Evolutionary conservation across 2,113 vertebrate genomes (phyloP).

Genomic region (Heptranchias perlo): DNA sequence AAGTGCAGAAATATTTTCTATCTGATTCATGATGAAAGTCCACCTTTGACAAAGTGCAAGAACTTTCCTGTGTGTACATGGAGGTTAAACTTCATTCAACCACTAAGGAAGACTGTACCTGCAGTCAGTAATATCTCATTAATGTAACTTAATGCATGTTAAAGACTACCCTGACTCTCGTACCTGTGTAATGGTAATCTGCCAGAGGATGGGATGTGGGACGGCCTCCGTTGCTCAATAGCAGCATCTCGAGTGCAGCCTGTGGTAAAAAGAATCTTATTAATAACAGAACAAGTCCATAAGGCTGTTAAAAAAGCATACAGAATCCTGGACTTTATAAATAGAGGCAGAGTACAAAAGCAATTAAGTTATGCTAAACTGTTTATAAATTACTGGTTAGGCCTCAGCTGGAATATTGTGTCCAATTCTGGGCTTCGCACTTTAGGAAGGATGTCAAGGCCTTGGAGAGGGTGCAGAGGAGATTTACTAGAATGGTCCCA

Average conservation of each 20-base stretch:
- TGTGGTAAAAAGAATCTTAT: neutral
- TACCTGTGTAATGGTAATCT: conserved; percentile 41
- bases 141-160: neutral
- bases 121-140: neutral
- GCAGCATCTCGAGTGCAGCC: conserved; percentile 37
- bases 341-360: neutral
- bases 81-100: neutral
- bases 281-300: neutral
- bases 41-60: neutral
- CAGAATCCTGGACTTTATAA: too few species aligned
- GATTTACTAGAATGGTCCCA: neutral
- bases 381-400: neutral
- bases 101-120: neutral
- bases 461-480: neutral
- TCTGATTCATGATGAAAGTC: neutral
- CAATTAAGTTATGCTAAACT: neutral
- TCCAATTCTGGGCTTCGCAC: neutral
- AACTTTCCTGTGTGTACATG: neutral
- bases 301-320: neutral
- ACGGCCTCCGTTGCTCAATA: neutral
- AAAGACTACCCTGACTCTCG: neutral
- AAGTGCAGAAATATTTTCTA: neutral
- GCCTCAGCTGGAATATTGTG: neutral
- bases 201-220: neutral
- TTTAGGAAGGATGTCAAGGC: neutral